phyloP scores from a whole-genome alignment of 2,888 invertebrate genomes.

The Lochmaea crataegi region DNA sequence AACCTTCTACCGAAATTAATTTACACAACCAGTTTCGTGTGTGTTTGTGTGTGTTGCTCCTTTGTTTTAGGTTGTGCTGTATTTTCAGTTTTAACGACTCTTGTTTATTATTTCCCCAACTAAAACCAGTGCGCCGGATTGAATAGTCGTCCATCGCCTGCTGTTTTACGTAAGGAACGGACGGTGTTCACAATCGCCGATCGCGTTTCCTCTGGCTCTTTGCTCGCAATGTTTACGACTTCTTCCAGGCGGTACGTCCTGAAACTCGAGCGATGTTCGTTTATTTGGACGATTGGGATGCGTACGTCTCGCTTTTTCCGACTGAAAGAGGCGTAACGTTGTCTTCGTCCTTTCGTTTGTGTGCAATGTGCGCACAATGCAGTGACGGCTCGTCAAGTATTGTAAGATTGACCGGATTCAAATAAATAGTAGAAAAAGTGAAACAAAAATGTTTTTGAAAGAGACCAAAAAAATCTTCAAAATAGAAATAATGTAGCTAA shows the following conservation, averaged over 20 bases:
- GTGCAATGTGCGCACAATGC: not conserved
- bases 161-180: not conserved
- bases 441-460: too few species aligned
- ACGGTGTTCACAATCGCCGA: not conserved
- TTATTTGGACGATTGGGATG: not conserved
- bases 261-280: not conserved
- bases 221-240: not conserved
- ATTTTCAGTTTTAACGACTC: conserved; percentile 59
- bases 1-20: conserved; percentile 62
- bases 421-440: too few species aligned
- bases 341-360: not conserved
- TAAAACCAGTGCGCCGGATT: not conserved
- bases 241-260: not conserved
- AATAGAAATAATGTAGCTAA: too few species aligned
- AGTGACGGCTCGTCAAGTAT: not conserved
- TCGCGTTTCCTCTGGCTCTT: not conserved
- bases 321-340: conserved; percentile 7
- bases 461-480: too few species aligned
- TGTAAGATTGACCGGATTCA: not conserved
- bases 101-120: conserved; percentile 57
- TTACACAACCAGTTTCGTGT: conserved; percentile 64
- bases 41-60: conserved; percentile 48
- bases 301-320: not conserved
- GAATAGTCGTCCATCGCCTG: conserved; percentile 1
- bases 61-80: conserved; percentile 63